phyloP scores from a whole-genome alignment of 1,140 invertebrate species.

The Nixonia krombeini region DNA sequence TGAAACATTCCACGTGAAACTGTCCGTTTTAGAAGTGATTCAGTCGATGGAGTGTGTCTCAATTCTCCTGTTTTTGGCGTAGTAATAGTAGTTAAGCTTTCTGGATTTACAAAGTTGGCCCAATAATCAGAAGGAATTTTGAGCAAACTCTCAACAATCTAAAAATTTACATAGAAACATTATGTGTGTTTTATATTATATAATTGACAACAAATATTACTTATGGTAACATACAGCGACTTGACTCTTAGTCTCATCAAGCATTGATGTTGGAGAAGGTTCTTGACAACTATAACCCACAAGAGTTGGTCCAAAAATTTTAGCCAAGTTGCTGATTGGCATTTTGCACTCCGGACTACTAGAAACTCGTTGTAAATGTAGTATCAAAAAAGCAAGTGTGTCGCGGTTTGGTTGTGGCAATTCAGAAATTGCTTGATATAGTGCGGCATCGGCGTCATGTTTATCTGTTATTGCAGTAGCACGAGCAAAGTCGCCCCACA shows the following conservation, averaged over 20 bases:
- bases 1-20: conserved; percentile 64
- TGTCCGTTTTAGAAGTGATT: conserved; percentile 71
- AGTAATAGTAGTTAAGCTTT: conserved; percentile 49
- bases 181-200: too few species aligned
- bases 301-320: conserved; percentile 88
- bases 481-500: conserved; percentile 85
- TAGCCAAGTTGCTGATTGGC: conserved; percentile 83
- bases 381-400: conserved; percentile 86
- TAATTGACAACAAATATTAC: background rate
- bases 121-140: conserved; percentile 79
- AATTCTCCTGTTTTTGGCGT: conserved; percentile 62
- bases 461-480: conserved; percentile 75
- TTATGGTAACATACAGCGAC: conserved; percentile 73
- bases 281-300: conserved; percentile 84
- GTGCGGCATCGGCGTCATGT: conserved; percentile 72
- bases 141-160: conserved; percentile 79
- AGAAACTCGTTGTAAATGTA: conserved; percentile 88
- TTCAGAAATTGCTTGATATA: conserved; percentile 80
- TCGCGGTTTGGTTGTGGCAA: conserved; percentile 89
- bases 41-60: conserved; percentile 73
- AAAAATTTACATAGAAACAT: conserved; percentile 36
- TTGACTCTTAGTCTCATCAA: conserved; percentile 77
- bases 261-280: conserved; percentile 76
- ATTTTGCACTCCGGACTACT: conserved; percentile 82
- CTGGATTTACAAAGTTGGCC: conserved; percentile 74